Evolutionary conservation across 53 echinoderm and acorn worm species (phyloP).

Genomic region (Luidia sarsii): DNA sequence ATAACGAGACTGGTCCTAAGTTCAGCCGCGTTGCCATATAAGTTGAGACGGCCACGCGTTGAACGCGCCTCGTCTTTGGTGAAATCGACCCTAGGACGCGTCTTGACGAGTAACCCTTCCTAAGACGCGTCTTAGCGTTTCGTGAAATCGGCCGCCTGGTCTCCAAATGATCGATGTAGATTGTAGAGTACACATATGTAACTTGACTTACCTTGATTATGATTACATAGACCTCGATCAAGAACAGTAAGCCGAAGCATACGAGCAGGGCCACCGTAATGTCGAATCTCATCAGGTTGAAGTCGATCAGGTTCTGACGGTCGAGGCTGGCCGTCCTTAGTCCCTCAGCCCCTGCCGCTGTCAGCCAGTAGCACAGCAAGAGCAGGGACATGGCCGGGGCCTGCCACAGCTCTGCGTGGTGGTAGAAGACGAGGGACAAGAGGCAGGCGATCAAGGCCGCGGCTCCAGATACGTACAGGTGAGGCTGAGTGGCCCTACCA

Average conservation of each 20-base stretch:
- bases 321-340: constrained; percentile 28
- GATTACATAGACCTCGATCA: constrained; percentile 29
- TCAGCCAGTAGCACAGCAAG: constrained; percentile 22
- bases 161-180: background rate
- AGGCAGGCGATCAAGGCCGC: constrained; percentile 25
- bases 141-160: too few relatives aligned
- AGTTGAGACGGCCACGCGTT: too few relatives aligned
- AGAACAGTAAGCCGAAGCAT: constrained; percentile 1
- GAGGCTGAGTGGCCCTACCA: constrained; percentile 29
- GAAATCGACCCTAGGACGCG: too few relatives aligned
- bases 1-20: too few relatives aligned
- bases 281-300: constrained; percentile 40
- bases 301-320: background rate
- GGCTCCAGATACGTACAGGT: constrained; percentile 43
- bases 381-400: constrained; percentile 22
- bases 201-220: constrained; percentile 29
- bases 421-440: constrained; percentile 23
- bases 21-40: too few relatives aligned
- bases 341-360: constrained; percentile 1
- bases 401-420: constrained; percentile 54
- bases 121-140: too few relatives aligned
- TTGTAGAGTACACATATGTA: background rate
- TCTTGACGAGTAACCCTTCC: too few relatives aligned
- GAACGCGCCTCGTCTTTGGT: too few relatives aligned
- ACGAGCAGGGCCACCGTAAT: constrained; percentile 6